Base-by-base conservation (phyloP, 2,888 invertebrate genomes). In the Chironomus riparius region DNA sequence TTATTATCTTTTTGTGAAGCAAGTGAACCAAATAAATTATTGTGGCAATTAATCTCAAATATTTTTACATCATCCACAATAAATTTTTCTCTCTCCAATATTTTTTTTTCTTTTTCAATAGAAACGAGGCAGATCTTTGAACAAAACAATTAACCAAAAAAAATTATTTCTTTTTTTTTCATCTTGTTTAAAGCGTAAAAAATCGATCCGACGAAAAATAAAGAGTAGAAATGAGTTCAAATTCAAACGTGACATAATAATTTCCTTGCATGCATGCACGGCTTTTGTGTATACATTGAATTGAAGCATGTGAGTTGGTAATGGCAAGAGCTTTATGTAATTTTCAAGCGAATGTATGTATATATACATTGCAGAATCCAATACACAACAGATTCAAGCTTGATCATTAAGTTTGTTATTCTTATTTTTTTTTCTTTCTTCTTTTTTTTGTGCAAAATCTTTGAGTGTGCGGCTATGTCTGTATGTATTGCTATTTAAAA, bases 221-320 rank as follows among this genome's bases (percentile, higher is more conserved):
- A 4, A 24, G 21, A 65, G 22, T 10, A 65, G 6, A 65, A 65
- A 65, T 65, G 65, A 65, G 65, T 65, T 65, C 65, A 65, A 65
- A 24, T 24, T 65, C 22, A 65, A 65, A 21, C 24, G 24, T 65
- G 65, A 65, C 65, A 65, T 65, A 38, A 38, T 38, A 65, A 65
- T 65, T 65, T 65, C 65, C 21, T 65, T 65, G 65, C 65, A 65
- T 65, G 65, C 65, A 56, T 56, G 56, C 56, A 56, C 18, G 56
- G 18, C 18, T 18, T 24, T 7, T 65, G 65, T 65, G 21, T 21
- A 65, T 13, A 24, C 22, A 21, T 10, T 13, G 56, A 15, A 56
- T n/a, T 56, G 65, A 56, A 65, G 65, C 65, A 65, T 65, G 65
- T 21, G 24, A 21, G 65, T 22, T 7, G 13, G 62, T 18, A 62